Conservation (phyloP, 2,797 vertebrate genomes). For the Glyptemys insculpta region DNA sequence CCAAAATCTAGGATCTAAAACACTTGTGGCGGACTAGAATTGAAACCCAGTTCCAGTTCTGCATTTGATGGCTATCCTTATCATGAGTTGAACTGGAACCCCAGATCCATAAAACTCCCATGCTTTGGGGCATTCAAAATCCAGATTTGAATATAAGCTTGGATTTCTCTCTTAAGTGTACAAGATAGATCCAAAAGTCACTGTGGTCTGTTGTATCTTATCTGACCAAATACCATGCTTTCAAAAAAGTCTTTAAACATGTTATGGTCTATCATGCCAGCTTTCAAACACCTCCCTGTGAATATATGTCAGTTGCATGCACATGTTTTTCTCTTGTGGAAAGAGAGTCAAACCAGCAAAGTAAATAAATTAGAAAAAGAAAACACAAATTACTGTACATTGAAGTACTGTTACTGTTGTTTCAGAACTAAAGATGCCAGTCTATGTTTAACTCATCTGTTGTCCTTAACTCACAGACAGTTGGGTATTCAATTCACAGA, state of each 20-base stretch:
- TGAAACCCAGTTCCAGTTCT: neutral
- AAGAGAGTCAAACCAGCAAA: slow-evolving; percentile 57
- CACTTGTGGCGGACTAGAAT: accelerated
- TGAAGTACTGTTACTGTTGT: slow-evolving; percentile 62
- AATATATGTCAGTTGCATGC: slow-evolving; percentile 71
- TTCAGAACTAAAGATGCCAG: slow-evolving; percentile 70
- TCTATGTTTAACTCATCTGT: slow-evolving; percentile 72
- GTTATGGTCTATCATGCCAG: slow-evolving; percentile 17
- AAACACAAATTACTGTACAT: neutral
- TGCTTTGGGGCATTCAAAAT: slow-evolving; percentile 73
- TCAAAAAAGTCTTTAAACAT: slow-evolving; percentile 57
- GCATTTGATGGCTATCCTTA: slow-evolving; percentile 59
- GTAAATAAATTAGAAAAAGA: slow-evolving; percentile 31
- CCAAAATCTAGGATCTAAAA: accelerated
- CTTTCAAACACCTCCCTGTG: slow-evolving; percentile 56
- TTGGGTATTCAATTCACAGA: slow-evolving; percentile 76
- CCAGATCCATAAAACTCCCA: neutral
- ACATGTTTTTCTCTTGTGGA: slow-evolving; percentile 65
- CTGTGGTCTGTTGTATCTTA: neutral
- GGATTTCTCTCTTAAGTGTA: neutral
- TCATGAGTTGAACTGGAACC: neutral
- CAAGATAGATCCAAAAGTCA: too few species aligned
- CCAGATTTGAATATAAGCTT: slow-evolving; percentile 55
- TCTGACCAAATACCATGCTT: slow-evolving; percentile 44
- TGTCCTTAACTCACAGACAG: slow-evolving; percentile 42